Percentiles rank a stretch among this genome's conserved stretches.
phyloP scores from a whole-genome alignment of 92 coral and sea anemone species.

The Palythoa grandis region DNA sequence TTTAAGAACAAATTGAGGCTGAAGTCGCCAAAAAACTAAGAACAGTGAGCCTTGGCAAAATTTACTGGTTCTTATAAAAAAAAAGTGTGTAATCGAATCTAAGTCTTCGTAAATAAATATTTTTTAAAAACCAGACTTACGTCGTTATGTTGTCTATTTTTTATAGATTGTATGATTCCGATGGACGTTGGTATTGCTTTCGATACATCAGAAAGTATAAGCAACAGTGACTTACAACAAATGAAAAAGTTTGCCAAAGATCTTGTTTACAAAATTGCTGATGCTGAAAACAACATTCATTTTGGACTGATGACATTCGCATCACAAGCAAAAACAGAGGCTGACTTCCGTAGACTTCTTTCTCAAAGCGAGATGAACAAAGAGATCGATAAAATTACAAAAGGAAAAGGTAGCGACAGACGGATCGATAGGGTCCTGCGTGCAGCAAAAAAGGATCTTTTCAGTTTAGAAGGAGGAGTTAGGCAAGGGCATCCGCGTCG shows the following conservation, averaged over 20 bases:
- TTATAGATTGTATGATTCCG: slow-evolving; percentile 70
- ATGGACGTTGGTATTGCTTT: slow-evolving; percentile 82
- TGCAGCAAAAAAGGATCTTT: slow-evolving; percentile 57
- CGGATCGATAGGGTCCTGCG: slow-evolving; percentile 58
- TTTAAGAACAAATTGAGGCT: too few relatives aligned
- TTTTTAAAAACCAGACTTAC: too few relatives aligned
- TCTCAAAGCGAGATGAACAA: slow-evolving; percentile 56
- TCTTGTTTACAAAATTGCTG: slow-evolving; percentile 63
- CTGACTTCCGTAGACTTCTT: slow-evolving; percentile 56
- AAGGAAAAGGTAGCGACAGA: slow-evolving; percentile 36
- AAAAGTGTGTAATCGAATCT: too few relatives aligned
- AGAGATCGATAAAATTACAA: slow-evolving; percentile 51
- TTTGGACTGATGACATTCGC: slow-evolving; percentile 73
- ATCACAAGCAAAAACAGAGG: slow-evolving; percentile 54
- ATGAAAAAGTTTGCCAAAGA: slow-evolving; percentile 63
- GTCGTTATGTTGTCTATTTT: neutral
- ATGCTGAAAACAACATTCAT: slow-evolving; percentile 71
- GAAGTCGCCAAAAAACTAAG: too few relatives aligned
- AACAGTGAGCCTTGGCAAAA: too few relatives aligned
- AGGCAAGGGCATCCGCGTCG: slow-evolving; percentile 68
- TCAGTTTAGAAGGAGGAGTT: slow-evolving; percentile 61
- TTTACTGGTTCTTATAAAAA: too few relatives aligned
- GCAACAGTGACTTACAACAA: slow-evolving; percentile 57
- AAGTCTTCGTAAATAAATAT: too few relatives aligned
- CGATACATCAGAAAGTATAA: slow-evolving; percentile 56